Base-by-base conservation (phyloP, 2,888 invertebrate species). In the Drosophila pseudotalamancana region DNA sequence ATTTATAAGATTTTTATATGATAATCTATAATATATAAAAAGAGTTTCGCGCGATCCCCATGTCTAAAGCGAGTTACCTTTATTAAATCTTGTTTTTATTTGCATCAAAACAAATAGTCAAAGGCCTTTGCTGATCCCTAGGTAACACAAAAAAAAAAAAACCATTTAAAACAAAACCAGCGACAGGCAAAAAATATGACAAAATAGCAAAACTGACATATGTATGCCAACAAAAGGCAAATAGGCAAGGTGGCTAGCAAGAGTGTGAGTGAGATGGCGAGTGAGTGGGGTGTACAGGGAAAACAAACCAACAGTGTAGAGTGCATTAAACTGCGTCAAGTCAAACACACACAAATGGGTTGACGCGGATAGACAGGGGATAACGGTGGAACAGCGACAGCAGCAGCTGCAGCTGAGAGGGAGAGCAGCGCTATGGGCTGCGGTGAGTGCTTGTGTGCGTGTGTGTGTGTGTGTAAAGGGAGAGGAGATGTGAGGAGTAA, bases 311-410 rank as follows among this genome's bases (percentile, higher is more conserved):
- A 59, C 51, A 71, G 68, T 59, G 65, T 68, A 69, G 82, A 77
- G 77, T 77, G 82, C 77, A 82, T 77, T 82, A 78, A 82, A 77
- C 77, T 77, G 77, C 82, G 65, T 50, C 79, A 72, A 79, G 65
- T 49, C 59, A 68, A 56, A 74, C 53, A 73, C 49, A 63, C 43
- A 56, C 35, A 46, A 21, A 45, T 40, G 45, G 9, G 34, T 23
- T 25, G 31, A 11, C 25, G 35, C 3, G 31, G n/a, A 16, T 29
- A 35, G 35, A 45, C 34, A 6, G 37, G 31, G 34, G 9, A 29
- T 42, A 49, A 6, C 25, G 43, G 32, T 14, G 19, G 29, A 60
- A 23, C 19, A 12, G 23, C 25, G 35, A 37, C 46, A 40, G 25
- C 31, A 21, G 27, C 32, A 34, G 29, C 23, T 46, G 64, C 23